These are phyloP conservation scores for Boloria selene DNA, from an alignment of 2,888 invertebrate genomes.

Conservation along the genomic window DNA sequence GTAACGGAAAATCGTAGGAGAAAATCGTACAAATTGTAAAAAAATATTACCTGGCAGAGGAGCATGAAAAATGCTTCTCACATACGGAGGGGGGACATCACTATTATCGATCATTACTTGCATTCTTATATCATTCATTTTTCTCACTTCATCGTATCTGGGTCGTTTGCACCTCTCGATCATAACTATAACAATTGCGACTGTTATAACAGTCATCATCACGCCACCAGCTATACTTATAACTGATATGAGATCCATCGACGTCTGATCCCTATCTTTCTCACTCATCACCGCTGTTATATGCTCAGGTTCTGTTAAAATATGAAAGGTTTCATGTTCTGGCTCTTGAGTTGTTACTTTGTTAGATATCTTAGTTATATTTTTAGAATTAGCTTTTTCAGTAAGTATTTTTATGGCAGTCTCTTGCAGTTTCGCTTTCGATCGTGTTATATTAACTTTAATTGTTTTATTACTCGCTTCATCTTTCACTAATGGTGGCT, in stretches of 20 bases:
- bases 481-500: constrained; percentile 27
- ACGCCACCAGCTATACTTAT: constrained; percentile 79
- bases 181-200: constrained; percentile 76
- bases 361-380: constrained; percentile 45
- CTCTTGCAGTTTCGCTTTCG: constrained; percentile 34
- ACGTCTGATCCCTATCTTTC: constrained; percentile 64
- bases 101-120: constrained; percentile 73
- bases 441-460: constrained; percentile 16
- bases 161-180: constrained; percentile 71
- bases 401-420: constrained; percentile 38
- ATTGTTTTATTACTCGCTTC: constrained; percentile 22
- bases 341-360: constrained; percentile 62
- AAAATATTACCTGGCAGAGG: constrained; percentile 79
- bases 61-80: constrained; percentile 81
- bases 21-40: background rate
- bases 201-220: constrained; percentile 77
- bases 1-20: too few relatives aligned
- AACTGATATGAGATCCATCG: constrained; percentile 74
- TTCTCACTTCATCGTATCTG: constrained; percentile 68
- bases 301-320: constrained; percentile 82
- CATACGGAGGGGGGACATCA: constrained; percentile 75
- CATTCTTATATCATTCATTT: constrained; percentile 74
- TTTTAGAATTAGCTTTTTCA: constrained; percentile 40
- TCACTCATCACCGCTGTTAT: constrained; percentile 78
- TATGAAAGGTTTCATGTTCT: constrained; percentile 75